Evolutionary conservation across 2,888 invertebrate genomes (phyloP), one percentile per base, ranked within the genome.

Genomic region (Crossocerus cetratus): DNA sequence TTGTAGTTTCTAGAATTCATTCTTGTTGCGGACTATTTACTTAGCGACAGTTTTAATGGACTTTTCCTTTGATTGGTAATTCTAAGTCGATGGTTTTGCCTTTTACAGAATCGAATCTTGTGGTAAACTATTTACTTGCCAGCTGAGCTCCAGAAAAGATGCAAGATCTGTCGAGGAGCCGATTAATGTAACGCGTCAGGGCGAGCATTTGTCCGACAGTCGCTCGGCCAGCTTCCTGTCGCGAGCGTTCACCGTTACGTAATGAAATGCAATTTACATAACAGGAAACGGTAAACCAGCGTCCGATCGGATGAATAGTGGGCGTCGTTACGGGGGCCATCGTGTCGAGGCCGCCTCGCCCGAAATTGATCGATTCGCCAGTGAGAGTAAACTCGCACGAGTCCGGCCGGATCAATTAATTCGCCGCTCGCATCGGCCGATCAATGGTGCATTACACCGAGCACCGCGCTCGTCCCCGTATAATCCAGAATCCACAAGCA

Each of bases 181-280:
- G 14, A 13, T 18, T 77, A 70, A 77, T 45, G 58, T 66, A 44
- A 43, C 45, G n/a, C 55, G 54, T 18, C 20, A 55, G 42, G 16
- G 65, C 32, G 32, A 65, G 45, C 16, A 57, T 65, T 42, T 42
- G 42, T 49, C 55, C 54, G 66, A 59, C 62, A 55, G 70, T 70
- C 77, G 63, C 80, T 81, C 32, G 5, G 77, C 77, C 70, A 64
- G 67, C 62, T 81, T 77, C 80, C 80, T 76, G 72, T 70, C 64
- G 59, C 70, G 65, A 71, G 44, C 72, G 64, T 69, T 73, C 77
- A 59, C 71, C 63, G 76, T 84, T 83, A 80, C 76, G 72, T 67
- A 84, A 83, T 64, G 73, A 57, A 77, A 71, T 70, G 71, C 62
- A 75, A 84, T 81, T 81, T 83, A 77, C 83, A 76, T 83, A 78